Evolutionary conservation across 2,797 vertebrate genomes (phyloP), one percentile per base, ranked within the genome.

Genomic region (Tenualosa thibaudeaui): DNA sequence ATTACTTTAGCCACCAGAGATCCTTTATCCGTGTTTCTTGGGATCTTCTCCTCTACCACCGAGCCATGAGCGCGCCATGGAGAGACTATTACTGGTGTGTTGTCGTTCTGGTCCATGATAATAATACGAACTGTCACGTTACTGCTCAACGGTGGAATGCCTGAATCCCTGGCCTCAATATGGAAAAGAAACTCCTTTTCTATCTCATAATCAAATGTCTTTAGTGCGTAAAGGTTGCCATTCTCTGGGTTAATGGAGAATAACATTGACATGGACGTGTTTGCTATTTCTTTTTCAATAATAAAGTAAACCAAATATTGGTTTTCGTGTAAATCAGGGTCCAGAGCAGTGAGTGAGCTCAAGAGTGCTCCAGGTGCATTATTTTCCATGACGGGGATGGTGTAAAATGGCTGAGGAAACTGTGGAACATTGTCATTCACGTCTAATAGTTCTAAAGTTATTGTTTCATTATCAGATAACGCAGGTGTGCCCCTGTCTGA

Each of bases 361-460:
- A 89, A 24, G 68, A 90, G 40, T 22, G 89, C 87, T 17, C 89
- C 88, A 17, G 89, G 89, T 7, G 87, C 88, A 26, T 68, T 68
- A 26, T 93, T 93, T 81, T 92, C 92, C 46, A 62, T 87, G 0
- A 93, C 88, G 6, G 87, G 90, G 19, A 93, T 89, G 1, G 81
- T 91, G 49, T 91, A 90, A 81, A 87, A 89, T 1, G 84, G 68
- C 75, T 91, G 83, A 0, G 86, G 81, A 46, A 92, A 92, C 26
- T 62, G 68, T n/a, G 90, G 90, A 4, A 89, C 87, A 58, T 94
- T 90, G 84, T 94, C 93, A 40, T 94, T 94, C 53, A 94, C 88
- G 43, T 94, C 93, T 56, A 89, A 84, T 65, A 92, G 53, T 51
- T 92, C 85, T 84, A 93, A 81, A 81, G 87, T 89, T 78, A 91